Percentiles rank a stretch among this genome's conserved stretches.
These are phyloP conservation scores for Chironomus tepperi DNA, from an alignment of 1,140 invertebrate species.

Conservation along the genomic window DNA sequence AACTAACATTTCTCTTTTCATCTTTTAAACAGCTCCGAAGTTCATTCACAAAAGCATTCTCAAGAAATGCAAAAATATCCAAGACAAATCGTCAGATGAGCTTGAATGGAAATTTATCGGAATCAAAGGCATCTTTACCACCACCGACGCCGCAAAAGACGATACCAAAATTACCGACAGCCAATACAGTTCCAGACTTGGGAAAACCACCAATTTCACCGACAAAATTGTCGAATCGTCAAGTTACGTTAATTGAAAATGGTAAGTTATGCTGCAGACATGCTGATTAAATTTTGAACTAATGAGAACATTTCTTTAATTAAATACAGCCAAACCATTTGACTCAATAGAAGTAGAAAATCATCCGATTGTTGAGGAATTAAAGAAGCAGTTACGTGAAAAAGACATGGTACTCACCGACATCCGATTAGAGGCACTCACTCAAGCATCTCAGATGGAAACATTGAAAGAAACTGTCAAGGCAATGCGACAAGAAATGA, in stretches of 20 bases:
- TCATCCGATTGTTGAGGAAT: conserved; percentile 55
- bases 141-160: neutral
- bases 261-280: neutral
- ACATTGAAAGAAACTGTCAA: conserved; percentile 87
- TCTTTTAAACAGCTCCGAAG: conserved; percentile 60
- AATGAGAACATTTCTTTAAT: neutral
- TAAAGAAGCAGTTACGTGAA: conserved; percentile 81
- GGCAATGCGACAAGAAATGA: conserved; percentile 86
- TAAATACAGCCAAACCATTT: neutral
- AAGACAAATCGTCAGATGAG: conserved; percentile 44
- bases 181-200: neutral
- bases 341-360: neutral
- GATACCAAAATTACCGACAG: neutral
- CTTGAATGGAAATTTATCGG: conserved; percentile 5
- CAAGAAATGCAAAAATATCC: conserved; percentile 53
- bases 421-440: conserved; percentile 83
- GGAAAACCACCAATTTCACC: conserved; percentile 11
- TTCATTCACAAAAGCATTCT: conserved; percentile 92
- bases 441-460: conserved; percentile 87
- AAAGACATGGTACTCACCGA: conserved; percentile 91
- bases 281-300: neutral
- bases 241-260: conserved; percentile 16
- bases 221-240: neutral
- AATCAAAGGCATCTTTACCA: conserved; percentile 14
- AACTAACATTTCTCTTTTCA: conserved; percentile 21